These are phyloP conservation scores for Pachyseris speciosa DNA, from an alignment of 64 coral and sea anemone species.

Conservation along the genomic window DNA sequence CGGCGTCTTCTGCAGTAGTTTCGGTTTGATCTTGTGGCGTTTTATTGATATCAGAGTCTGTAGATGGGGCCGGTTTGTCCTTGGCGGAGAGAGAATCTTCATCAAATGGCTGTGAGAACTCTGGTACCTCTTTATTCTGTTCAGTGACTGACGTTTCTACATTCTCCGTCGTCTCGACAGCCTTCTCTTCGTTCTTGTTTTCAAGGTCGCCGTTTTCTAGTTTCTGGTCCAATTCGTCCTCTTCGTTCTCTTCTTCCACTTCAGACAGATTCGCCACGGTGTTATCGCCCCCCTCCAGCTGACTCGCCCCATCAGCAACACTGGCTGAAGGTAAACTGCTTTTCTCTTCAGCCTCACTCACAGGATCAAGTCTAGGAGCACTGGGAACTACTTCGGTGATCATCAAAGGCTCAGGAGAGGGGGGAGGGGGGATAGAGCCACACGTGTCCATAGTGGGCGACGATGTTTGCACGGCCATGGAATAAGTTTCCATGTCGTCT, in stretches of 20 bases:
- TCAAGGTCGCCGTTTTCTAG: neutral
- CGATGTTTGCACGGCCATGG: slow-evolving; percentile 4
- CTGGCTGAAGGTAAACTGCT: slow-evolving; percentile 65
- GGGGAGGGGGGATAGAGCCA: slow-evolving; percentile 81
- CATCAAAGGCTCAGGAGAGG: slow-evolving; percentile 69
- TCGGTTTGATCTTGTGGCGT: neutral
- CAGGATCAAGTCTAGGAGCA: slow-evolving; percentile 61
- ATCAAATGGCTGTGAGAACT: neutral
- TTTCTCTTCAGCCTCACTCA: slow-evolving; percentile 84
- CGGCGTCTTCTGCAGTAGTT: neutral
- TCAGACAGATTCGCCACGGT: slow-evolving; percentile 6
- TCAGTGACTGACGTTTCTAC: neutral
- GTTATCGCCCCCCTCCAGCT: neutral
- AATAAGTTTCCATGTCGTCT: neutral
- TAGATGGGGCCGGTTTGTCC: neutral
- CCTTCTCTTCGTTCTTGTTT: neutral
- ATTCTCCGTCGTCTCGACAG: neutral
- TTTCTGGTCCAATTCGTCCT: neutral
- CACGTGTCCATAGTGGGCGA: neutral
- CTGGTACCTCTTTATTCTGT: neutral
- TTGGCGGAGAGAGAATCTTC: neutral
- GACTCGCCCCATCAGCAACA: slow-evolving; percentile 22
- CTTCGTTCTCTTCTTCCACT: neutral
- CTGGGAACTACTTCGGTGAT: neutral
- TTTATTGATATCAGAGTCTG: neutral